These are phyloP conservation scores for Andricus quercusramuli DNA, from an alignment of 2,888 invertebrate species.

Conservation along the genomic window DNA sequence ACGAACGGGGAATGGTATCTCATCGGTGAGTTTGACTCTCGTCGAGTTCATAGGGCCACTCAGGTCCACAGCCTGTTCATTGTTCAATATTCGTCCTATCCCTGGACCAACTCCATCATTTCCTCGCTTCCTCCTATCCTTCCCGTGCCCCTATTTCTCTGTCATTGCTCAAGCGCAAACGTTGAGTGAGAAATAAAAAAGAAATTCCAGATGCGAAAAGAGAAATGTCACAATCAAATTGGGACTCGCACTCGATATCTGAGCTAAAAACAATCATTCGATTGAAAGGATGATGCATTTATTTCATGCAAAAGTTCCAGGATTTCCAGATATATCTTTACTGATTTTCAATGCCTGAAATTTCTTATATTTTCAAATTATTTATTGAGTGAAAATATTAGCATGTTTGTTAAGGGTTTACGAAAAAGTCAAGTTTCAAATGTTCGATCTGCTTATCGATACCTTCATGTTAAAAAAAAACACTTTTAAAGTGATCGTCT, in stretches of 20 bases:
- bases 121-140: background rate
- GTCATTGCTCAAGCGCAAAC: background rate
- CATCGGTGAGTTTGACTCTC: conserved; percentile 87
- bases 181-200: background rate
- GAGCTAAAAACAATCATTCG: conserved; percentile 1
- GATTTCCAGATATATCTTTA: background rate
- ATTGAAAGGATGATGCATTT: conserved; percentile 24
- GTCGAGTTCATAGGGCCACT: conserved; percentile 53
- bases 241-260: background rate
- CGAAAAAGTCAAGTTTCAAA: too few species aligned
- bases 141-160: background rate
- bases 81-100: conserved; percentile 46
- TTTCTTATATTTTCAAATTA: too few species aligned
- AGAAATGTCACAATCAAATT: conserved; percentile 17
- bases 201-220: background rate
- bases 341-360: background rate
- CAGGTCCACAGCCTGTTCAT: conserved; percentile 53
- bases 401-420: too few species aligned
- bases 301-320: conserved; percentile 1
- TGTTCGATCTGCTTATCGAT: too few species aligned
- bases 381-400: too few species aligned
- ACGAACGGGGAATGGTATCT: conserved; percentile 99
- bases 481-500: too few species aligned
- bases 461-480: too few species aligned
- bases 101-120: background rate